These are phyloP conservation scores for Cryptus viduatorius DNA, from an alignment of 2,888 invertebrate species.

Conservation along the genomic window DNA sequence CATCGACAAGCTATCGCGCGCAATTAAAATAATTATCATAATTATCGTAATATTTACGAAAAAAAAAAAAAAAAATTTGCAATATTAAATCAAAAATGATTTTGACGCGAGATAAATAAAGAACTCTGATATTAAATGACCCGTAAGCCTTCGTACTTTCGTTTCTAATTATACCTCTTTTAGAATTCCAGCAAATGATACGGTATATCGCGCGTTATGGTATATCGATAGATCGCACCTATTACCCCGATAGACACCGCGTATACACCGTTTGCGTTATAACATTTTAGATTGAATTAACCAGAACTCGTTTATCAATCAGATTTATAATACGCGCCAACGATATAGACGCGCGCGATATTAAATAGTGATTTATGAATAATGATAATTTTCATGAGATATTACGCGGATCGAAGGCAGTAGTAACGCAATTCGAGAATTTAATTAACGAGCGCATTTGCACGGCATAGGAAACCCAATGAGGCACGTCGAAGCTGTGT, in stretches of 20 bases:
- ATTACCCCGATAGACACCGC: slow-evolving; percentile 5
- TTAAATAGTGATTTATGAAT: slow-evolving; percentile 68
- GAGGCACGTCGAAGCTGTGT: slow-evolving; percentile 21
- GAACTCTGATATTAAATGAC: background rate
- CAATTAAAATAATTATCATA: background rate
- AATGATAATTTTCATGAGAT: slow-evolving; percentile 63
- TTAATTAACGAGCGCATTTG: slow-evolving; percentile 56
- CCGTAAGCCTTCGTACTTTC: background rate
- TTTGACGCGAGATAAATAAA: background rate
- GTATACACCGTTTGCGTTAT: slow-evolving; percentile 1
- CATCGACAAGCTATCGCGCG: background rate
- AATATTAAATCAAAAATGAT: background rate
- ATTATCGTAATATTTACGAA: background rate
- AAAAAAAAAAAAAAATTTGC: background rate
- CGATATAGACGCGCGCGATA: slow-evolving; percentile 46
- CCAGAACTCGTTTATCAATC: slow-evolving; percentile 66
- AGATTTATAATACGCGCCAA: slow-evolving; percentile 52
- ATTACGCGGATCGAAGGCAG: slow-evolving; percentile 40
- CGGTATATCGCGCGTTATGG: no score
- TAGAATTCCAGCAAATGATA: slow-evolving; percentile 22
- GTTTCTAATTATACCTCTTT: slow-evolving; percentile 1
- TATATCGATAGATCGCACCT: slow-evolving; percentile 1
- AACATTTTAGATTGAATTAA: slow-evolving; percentile 64
- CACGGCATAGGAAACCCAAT: slow-evolving; percentile 39
- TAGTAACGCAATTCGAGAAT: slow-evolving; percentile 50